These are phyloP conservation scores for Equus quagga DNA, from an alignment of 2,113 vertebrate species.

Conservation along the genomic window DNA sequence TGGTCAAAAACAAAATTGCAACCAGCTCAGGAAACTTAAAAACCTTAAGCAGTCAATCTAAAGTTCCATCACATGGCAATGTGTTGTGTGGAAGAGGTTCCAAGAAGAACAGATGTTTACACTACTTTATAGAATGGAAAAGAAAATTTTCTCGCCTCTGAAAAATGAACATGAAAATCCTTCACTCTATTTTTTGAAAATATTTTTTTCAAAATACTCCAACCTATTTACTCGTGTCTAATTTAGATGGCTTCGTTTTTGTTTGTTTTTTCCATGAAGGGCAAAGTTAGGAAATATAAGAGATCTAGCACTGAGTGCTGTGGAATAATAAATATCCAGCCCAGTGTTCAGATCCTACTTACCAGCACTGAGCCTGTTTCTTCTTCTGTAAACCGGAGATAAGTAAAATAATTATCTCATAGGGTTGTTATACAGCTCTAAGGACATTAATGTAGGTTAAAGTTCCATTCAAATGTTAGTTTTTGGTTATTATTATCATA, in stretches of 20 bases:
- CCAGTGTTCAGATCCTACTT: background rate
- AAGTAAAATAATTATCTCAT: background rate
- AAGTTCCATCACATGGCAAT: background rate
- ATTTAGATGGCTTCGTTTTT: background rate
- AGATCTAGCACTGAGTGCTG: background rate
- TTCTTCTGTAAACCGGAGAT: background rate
- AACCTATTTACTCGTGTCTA: background rate
- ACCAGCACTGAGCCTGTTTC: background rate
- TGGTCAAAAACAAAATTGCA: conserved; percentile 9
- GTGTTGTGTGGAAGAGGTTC: background rate
- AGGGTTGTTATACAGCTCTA: background rate
- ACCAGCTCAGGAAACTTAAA: background rate
- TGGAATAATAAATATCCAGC: background rate
- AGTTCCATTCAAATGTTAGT: background rate
- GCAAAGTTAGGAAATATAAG: background rate
- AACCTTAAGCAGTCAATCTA: background rate
- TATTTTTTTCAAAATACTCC: background rate
- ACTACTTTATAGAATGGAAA: background rate
- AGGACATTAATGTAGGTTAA: background rate
- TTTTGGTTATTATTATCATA: background rate
- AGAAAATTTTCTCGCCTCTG: background rate
- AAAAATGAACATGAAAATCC: conserved; percentile 26
- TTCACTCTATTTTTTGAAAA: background rate
- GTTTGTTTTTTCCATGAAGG: background rate
- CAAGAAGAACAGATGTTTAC: background rate